Evolutionary conservation across 2,797 vertebrate species (phyloP).

Genomic region (Ispidina lecontei): DNA sequence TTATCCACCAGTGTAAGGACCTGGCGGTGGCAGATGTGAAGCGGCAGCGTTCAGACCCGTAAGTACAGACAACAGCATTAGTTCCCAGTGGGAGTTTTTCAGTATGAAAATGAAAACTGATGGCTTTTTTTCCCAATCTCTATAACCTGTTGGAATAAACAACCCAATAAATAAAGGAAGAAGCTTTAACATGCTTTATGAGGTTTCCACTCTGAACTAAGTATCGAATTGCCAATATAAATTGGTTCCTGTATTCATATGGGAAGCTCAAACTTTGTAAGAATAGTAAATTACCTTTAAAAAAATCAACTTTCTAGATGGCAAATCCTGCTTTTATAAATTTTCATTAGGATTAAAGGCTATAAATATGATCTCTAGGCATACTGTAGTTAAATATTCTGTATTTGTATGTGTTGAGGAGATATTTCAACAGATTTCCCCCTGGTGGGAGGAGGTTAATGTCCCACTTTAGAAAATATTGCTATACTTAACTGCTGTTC

Average conservation of each 20-base stretch:
- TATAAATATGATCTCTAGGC: not conserved
- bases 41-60: slow-evolving; percentile 93
- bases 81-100: not conserved
- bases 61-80: slow-evolving; percentile 63
- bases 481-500: not conserved
- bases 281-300: not conserved
- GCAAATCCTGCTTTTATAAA: not conserved
- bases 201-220: not conserved
- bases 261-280: not conserved
- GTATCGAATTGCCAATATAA: not conserved
- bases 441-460: not conserved
- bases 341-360: not conserved
- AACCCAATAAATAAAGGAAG: not conserved
- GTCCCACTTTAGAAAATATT: not conserved
- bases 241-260: not conserved
- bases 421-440: not conserved
- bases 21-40: slow-evolving; percentile 88
- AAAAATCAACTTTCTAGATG: not conserved
- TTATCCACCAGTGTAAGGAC: slow-evolving; percentile 90
- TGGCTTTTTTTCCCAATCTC: not conserved
- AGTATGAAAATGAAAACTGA: not conserved
- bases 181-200: not conserved
- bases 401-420: not conserved
- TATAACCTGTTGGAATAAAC: not conserved
- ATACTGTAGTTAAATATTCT: not conserved